Conservation (phyloP, 2,888 invertebrate species). For the Seira ritae region DNA sequence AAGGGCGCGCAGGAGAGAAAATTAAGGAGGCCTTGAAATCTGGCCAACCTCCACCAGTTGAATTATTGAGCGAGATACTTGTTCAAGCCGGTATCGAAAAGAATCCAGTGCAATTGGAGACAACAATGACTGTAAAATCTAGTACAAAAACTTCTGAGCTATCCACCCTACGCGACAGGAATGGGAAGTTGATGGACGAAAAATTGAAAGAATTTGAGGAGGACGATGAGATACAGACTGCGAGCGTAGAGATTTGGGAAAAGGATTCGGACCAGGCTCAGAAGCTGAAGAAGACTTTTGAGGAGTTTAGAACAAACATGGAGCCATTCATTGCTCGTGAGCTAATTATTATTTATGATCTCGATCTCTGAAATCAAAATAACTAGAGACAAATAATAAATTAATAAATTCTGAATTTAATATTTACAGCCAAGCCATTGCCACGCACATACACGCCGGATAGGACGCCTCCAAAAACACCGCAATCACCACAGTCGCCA, state of each 20-base stretch:
- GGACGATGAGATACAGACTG: constrained; percentile 82
- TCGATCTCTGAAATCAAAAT: no score
- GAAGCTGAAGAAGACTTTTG: constrained; percentile 46
- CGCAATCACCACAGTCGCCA: constrained; percentile 40
- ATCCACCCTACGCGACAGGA: constrained; percentile 82
- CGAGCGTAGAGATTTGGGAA: constrained; percentile 73
- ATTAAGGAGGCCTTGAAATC: constrained; percentile 83
- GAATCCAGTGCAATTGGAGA: constrained; percentile 83
- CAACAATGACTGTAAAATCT: constrained; percentile 83
- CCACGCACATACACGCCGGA: constrained; percentile 43
- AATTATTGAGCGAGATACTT: constrained; percentile 82
- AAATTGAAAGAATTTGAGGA: constrained; percentile 83
- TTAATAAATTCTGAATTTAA: neutral
- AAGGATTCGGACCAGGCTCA: constrained; percentile 59
- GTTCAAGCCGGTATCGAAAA: constrained; percentile 79
- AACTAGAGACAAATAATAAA: no score
- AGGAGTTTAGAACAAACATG: constrained; percentile 42
- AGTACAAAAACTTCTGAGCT: constrained; percentile 84
- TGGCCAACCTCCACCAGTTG: constrained; percentile 80
- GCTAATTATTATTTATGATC: no score
- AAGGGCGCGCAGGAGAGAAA: constrained; percentile 83
- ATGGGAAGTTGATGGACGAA: constrained; percentile 83
- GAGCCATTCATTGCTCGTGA: constrained; percentile 50
- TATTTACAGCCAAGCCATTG: constrained; percentile 50
- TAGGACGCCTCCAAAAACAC: constrained; percentile 44